Conservation (phyloP, 2,113 vertebrate species). For the Pelusios castaneus region DNA sequence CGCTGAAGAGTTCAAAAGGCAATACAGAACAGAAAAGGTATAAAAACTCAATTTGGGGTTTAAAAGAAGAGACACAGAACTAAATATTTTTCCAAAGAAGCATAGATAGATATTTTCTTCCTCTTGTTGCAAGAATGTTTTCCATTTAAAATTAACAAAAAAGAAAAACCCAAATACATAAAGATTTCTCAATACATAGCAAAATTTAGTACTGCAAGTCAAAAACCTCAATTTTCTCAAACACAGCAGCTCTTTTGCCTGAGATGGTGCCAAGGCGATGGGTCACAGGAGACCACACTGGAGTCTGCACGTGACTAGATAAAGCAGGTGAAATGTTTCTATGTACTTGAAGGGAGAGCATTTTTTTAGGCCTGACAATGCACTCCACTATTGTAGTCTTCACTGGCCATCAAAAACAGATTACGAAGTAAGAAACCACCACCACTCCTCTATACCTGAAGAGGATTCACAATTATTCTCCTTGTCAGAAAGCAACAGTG, state of each 20-base stretch:
- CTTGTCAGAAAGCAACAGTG: no score
- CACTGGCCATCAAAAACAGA: background rate
- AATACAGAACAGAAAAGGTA: no score
- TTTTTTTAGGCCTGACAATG: background rate
- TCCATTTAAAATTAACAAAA: slow-evolving; percentile 11
- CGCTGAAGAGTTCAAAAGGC: no score
- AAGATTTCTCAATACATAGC: background rate
- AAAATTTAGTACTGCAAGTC: background rate
- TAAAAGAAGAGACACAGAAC: background rate
- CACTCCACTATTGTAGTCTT: background rate
- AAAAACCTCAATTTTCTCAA: background rate
- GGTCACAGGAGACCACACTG: fast-evolving
- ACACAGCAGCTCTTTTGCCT: background rate
- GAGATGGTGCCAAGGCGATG: background rate
- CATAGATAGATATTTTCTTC: slow-evolving; percentile 3
- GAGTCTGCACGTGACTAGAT: background rate
- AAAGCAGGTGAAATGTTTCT: background rate
- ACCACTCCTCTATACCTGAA: no score
- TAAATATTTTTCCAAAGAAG: slow-evolving; percentile 22
- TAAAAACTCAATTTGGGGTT: no score
- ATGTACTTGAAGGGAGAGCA: background rate
- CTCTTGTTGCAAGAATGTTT: background rate
- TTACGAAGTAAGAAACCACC: no score
- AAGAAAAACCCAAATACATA: background rate
- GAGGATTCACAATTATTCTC: no score